phyloP scores from a whole-genome alignment of 2,888 invertebrate genomes.

The Odiellus spinosus region DNA sequence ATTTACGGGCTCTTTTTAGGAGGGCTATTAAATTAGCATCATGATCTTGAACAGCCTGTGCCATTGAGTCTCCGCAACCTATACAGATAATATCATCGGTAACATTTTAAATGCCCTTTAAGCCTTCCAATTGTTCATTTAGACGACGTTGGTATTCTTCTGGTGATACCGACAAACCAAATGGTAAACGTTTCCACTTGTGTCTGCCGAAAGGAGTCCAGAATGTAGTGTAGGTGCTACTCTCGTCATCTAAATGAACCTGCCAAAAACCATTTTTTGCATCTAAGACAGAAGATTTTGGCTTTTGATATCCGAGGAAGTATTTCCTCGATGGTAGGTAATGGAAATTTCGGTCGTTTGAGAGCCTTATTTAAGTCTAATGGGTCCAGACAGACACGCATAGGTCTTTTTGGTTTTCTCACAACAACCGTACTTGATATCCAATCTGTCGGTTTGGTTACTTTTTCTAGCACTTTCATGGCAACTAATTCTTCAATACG shows the following conservation, averaged over 20 bases:
- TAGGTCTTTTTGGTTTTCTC: background rate
- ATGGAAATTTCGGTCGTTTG: conserved; percentile 3
- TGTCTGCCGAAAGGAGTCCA: conserved; percentile 8
- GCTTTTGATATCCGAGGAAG: conserved; percentile 1
- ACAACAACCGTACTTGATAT: conserved; percentile 5
- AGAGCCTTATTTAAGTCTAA: conserved; percentile 5
- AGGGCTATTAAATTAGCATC: background rate
- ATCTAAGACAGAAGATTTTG: conserved; percentile 6
- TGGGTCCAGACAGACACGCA: conserved; percentile 8
- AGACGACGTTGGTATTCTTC: conserved; percentile 5
- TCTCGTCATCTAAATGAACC: conserved; percentile 2
- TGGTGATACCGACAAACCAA: conserved; percentile 7
- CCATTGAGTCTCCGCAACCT: background rate
- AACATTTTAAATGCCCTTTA: too few relatives aligned
- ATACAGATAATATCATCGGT: too few relatives aligned
- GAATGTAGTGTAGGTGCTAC: conserved; percentile 1
- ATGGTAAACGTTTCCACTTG: conserved; percentile 6
- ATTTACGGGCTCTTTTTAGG: conserved; percentile 1
- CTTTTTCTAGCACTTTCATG: conserved; percentile 3
- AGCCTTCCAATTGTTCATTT: conserved; percentile 2
- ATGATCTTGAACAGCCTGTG: conserved; percentile 5
- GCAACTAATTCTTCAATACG: conserved; percentile 4
- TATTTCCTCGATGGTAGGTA: conserved; percentile 4
- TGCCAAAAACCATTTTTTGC: conserved; percentile 8
- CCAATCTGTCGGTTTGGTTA: conserved; percentile 2